phyloP scores from a whole-genome alignment of 1,140 invertebrate genomes.

The Drosophila equinoxialis region DNA sequence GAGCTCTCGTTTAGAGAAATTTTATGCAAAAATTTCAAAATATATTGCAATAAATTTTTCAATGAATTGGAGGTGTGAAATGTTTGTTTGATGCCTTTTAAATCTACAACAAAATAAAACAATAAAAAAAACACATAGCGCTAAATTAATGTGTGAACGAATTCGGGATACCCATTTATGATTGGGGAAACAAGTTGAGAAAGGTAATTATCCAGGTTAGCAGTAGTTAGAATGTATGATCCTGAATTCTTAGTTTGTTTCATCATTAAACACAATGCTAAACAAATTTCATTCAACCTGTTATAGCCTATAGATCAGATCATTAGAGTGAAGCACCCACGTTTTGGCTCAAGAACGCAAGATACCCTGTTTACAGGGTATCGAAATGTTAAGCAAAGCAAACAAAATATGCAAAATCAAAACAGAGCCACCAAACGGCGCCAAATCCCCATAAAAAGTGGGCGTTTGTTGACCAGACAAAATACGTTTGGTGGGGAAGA shows the following conservation, averaged over 20 bases:
- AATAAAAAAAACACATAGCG: neutral
- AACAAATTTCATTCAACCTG: no score
- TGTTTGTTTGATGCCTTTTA: constrained; percentile 46
- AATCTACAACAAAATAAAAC: constrained; percentile 13
- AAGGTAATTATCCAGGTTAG: no score
- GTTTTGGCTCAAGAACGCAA: no score
- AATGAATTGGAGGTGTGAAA: constrained; percentile 68
- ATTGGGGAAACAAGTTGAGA: no score
- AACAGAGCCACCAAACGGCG: neutral
- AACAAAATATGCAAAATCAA: constrained; percentile 17
- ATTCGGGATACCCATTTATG: neutral
- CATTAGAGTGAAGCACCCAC: no score
- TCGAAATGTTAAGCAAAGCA: constrained; percentile 3
- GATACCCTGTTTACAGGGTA: no score
- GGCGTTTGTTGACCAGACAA: constrained; percentile 1
- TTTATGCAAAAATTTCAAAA: constrained; percentile 50
- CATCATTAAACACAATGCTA: no score
- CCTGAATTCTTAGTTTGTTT: no score
- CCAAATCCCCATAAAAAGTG: constrained; percentile 17
- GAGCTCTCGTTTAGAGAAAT: constrained; percentile 20
- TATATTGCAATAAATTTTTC: constrained; percentile 62
- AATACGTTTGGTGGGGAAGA: neutral
- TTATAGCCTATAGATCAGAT: no score
- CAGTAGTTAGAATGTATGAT: no score
- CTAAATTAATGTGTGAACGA: neutral